phyloP scores from a whole-genome alignment of 2,888 invertebrate genomes.

The Acronicta alni region DNA sequence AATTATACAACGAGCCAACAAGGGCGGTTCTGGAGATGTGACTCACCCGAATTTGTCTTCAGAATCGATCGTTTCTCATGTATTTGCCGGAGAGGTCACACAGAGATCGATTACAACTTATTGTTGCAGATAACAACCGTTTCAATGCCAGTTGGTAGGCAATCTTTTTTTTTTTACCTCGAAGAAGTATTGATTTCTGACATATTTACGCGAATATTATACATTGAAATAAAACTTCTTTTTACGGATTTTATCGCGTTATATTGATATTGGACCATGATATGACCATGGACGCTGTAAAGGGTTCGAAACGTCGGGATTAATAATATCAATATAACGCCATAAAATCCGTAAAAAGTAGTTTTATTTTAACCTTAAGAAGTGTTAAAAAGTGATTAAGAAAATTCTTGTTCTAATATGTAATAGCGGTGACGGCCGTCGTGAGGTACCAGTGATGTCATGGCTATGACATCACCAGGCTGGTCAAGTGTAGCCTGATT shows the following conservation, averaged over 20 bases:
- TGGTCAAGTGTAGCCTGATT: slow-evolving; percentile 56
- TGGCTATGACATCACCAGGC: slow-evolving; percentile 68
- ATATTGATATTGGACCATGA: too few species aligned
- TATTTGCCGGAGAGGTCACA: slow-evolving; percentile 74
- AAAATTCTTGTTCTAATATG: slow-evolving; percentile 40
- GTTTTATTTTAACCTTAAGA: too few species aligned
- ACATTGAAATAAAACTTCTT: too few species aligned
- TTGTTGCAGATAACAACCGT: slow-evolving; percentile 65
- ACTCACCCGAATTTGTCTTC: slow-evolving; percentile 81
- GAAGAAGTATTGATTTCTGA: too few species aligned
- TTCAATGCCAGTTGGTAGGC: slow-evolving; percentile 43
- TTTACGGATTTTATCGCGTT: too few species aligned
- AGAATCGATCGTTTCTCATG: slow-evolving; percentile 80
- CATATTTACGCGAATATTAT: too few species aligned
- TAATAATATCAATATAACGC: too few species aligned
- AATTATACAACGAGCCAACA: slow-evolving; percentile 83
- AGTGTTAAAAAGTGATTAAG: slow-evolving; percentile 27
- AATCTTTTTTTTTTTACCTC: too few species aligned
- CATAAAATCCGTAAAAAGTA: too few species aligned
- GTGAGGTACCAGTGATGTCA: slow-evolving; percentile 62
- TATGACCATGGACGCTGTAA: too few species aligned
- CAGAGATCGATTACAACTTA: slow-evolving; percentile 71
- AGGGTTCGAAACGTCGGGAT: too few species aligned
- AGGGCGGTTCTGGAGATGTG: slow-evolving; percentile 82
- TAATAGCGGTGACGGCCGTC: slow-evolving; percentile 48